Percentiles rank a stretch among this genome's conserved stretches.
Evolutionary conservation across 2,113 vertebrate genomes (phyloP).

Genomic region (Dicentrarchus labrax): DNA sequence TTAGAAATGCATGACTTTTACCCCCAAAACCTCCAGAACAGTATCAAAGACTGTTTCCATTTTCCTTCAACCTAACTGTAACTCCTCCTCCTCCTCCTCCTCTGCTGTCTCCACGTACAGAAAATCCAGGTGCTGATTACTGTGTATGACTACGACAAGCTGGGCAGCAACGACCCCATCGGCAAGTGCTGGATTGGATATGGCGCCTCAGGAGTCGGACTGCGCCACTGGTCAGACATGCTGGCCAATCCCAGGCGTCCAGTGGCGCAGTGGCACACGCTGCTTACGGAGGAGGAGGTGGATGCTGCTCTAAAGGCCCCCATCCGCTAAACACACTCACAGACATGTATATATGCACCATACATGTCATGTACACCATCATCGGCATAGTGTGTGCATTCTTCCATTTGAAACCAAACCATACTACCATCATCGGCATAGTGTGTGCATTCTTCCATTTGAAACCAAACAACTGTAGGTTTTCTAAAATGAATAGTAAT

Average conservation of each 20-base stretch:
- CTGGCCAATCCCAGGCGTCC: constrained; percentile 90
- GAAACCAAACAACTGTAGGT: constrained; percentile 4
- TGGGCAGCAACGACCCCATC: constrained; percentile 88
- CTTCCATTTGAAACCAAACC: constrained; percentile 5
- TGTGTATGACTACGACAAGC: constrained; percentile 86
- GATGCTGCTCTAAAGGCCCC: constrained; percentile 85
- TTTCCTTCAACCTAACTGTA: not conserved
- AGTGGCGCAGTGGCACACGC: constrained; percentile 90
- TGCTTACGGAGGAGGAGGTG: constrained; percentile 86
- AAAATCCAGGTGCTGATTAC: constrained; percentile 86
- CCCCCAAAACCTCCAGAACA: no score
- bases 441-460: not conserved
- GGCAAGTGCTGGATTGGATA: constrained; percentile 90
- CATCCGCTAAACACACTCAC: constrained; percentile 79
- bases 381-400: not conserved
- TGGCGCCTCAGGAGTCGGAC: constrained; percentile 86
- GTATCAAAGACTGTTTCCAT: not conserved
- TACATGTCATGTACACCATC: not conserved
- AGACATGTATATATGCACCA: not conserved
- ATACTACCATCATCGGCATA: no score
- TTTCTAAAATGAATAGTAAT: not conserved
- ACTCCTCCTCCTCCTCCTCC: not conserved
- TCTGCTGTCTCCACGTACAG: constrained; percentile 59
- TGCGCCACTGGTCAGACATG: constrained; percentile 92
- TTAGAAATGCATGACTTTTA: not conserved